Conservation (phyloP, 2,888 invertebrate genomes). For the Acleris sparsana region DNA sequence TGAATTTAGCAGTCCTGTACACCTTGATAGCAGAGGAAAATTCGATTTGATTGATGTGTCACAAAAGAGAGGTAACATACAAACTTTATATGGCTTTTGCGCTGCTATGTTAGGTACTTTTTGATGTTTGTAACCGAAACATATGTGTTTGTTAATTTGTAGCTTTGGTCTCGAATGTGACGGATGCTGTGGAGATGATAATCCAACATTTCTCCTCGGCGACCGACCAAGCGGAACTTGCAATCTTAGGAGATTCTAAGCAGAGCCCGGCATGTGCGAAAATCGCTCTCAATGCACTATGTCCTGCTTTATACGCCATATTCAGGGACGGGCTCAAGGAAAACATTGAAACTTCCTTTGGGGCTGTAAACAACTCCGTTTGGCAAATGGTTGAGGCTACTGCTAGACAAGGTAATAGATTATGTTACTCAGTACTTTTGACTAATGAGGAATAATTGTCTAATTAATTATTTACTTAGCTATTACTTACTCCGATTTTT, state of each 20-base stretch:
- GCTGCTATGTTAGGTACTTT: neutral
- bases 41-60: conserved; percentile 81
- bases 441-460: no score
- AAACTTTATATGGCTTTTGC: neutral
- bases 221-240: conserved; percentile 85
- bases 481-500: no score
- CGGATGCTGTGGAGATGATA: conserved; percentile 89
- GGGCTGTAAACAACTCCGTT: conserved; percentile 92
- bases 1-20: conserved; percentile 82
- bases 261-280: conserved; percentile 87
- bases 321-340: conserved; percentile 93
- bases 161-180: conserved; percentile 89
- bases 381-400: conserved; percentile 96
- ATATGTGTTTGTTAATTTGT: conserved; percentile 30
- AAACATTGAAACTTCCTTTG: conserved; percentile 91
- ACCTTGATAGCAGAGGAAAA: conserved; percentile 68
- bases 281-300: conserved; percentile 89
- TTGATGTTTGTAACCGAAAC: neutral
- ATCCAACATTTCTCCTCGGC: conserved; percentile 88
- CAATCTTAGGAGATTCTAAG: conserved; percentile 83
- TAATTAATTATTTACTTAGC: no score
- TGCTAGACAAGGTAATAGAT: conserved; percentile 88
- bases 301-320: conserved; percentile 92
- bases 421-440: neutral
- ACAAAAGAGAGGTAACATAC: conserved; percentile 82